Base-by-base conservation (phyloP, 1,140 invertebrate genomes). In the Tetranychus urticae region DNA sequence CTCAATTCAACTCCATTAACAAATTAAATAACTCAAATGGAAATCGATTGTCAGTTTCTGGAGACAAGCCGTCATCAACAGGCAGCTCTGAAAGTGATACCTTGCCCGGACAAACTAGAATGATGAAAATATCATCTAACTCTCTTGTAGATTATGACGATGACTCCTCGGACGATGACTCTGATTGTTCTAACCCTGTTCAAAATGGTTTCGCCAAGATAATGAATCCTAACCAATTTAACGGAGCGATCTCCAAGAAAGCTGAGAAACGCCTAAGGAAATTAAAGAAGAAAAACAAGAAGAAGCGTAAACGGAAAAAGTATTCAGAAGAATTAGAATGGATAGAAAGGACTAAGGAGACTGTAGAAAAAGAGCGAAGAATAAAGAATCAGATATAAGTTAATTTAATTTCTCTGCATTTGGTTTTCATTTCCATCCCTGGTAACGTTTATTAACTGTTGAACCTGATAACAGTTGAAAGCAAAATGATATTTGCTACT, bases 321-420 rank as follows among this genome's bases (percentile, higher is more conserved):
- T 56, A 62, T 45, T 63, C 48, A 35, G 46, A 58, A 13, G 63
- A 65, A 37, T 64, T 65, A 45, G 65, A 66, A 46, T 69, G 68
- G 68, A 66, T 69, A 36, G 68, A 69, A 63, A 64, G 67, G 62
- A 69, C 68, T 5, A 66, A 68, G 50, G 68, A 69, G 42, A 66
- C 59, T 35, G 54, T 68, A 31, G 63, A 65, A 61, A 59, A 13
- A 39, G 62, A 62, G 56, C 39, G 56, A 14, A 60, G 52, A 48
- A 59, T 52, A 52, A 52, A 52, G 23, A 12, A 52, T 52, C 50
- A 52, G 31, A 52, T 52, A n/a, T 52, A 23, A 52, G 50, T 33
- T 52, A 23, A 23, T 23, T 23, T 23, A 23, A 23, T 23, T 23
- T 23, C 23, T 23, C 23, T 23, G 23, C 23, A 23, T 23, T 23